Evolutionary conservation across 2,113 vertebrate species (phyloP), one percentile per base, ranked within the genome.

Genomic region (Symphodus melops): DNA sequence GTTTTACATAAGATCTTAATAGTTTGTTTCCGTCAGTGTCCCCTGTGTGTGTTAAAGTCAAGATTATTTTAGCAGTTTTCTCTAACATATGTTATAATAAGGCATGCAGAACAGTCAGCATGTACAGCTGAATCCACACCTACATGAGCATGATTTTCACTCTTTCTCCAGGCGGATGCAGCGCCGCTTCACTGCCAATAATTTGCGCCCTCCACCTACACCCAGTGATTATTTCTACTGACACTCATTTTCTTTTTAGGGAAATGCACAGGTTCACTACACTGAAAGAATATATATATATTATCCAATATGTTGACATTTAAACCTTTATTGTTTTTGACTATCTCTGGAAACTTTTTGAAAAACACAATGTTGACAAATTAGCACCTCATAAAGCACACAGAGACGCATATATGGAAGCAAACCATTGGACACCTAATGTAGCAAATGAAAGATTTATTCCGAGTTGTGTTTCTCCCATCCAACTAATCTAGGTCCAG

Each of bases 61-160:
- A 14, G 52, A 21, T 55, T 54, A 39, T 59, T 77, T 63, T 12
- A 48, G 53, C 21, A 4, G 42, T 58, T 48, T n/a, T 36, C 46
- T 28, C 14, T 4, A 72, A 46, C 42, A 69, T 70, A 80, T 62
- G 37, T 19, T 57, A 41, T 42, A 33, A 49, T 9, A 55, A 16
- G 21, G 42, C 52, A 52, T 8, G 10, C 14, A 36, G 21, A 72
- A 49, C 52, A 73, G n/a, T 8, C 17, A 51, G 48, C 41, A 48
- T 68, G n/a, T 62, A 42, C 71, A 16, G 33, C 41, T 21, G 20
- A 66, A 42, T 68, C 37, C 20, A 58, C 62, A 6, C 16, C 1
- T 9, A 28, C 57, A 59, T 53, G 14, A 48, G 55, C 39, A 57
- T 51, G 21, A 28, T 55, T 25, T 72, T 68, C 49, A 53, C 53